Evolutionary conservation across 2,797 vertebrate species (phyloP), one percentile per base, ranked within the genome.

Genomic region (Cynopterus sphinx): DNA sequence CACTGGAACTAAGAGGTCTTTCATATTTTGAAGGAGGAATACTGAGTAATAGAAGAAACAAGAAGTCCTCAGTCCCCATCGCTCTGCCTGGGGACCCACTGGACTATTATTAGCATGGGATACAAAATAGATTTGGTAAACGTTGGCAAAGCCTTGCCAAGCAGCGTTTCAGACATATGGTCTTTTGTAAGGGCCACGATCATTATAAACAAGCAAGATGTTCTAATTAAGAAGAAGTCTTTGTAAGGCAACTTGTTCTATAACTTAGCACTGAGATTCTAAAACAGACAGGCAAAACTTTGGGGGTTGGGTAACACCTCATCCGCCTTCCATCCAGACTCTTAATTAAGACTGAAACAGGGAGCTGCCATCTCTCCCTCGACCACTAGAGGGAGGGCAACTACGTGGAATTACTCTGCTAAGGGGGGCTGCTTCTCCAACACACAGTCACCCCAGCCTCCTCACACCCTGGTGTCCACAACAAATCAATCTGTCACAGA

Each of bases 371-470:
- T 98, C 95, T 98, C 95, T 2, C 8, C 77, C 97, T 97, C 74
- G 1, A 96, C 96, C 99, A 97, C 98, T 97, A 99, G 99, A 98
- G 98, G 99, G 99, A 98, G 98, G 61, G 73, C 98, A 97, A 98
- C 98, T 98, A 99, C 99, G 96, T 91, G 96, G 92, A 98, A 99
- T 99, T 97, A 22, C 16, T 88, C 3, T 16, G 5, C 21, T 55
- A 9, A 22, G 31, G 31, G 2, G 1, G 2, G 0, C 0, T 43
- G 9, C 9, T 61, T 65, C 39, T 57, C 31, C 1, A 0, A 0
- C 10, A 1, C 17, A 5, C 1, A 2, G 33, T 36, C 61, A 0
- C n/a, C 11, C 31, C 41, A 16, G 17, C 26, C 4, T 49, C 0
- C 8, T 61, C 24, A 0, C 24, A 0, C 4, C 7, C 0, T 5